These are phyloP conservation scores for Mythimna ferrago DNA, from an alignment of 2,888 invertebrate species.

Conservation along the genomic window DNA sequence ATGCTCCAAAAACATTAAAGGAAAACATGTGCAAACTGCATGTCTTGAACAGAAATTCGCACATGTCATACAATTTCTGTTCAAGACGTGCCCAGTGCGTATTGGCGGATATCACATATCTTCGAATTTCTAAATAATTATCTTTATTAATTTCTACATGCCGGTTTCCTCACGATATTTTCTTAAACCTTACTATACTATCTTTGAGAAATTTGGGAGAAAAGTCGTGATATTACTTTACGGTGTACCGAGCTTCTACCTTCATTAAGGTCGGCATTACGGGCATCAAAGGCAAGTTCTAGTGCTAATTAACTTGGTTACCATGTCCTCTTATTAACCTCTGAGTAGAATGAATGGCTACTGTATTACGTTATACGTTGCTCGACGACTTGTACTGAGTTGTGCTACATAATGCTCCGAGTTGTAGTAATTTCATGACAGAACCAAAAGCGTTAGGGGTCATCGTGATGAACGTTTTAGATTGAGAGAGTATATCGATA, in stretches of 20 bases:
- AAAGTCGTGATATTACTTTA: conserved; percentile 9
- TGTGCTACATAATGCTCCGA: not conserved
- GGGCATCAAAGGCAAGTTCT: conserved; percentile 11
- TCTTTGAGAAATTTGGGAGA: not conserved
- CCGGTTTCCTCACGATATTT: too few relatives aligned
- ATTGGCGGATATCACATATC: too few relatives aligned
- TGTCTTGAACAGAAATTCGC: too few relatives aligned
- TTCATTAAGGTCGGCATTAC: conserved; percentile 21
- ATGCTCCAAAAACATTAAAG: not conserved
- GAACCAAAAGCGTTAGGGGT: too few relatives aligned
- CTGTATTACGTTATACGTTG: not conserved
- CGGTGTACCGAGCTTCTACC: not conserved
- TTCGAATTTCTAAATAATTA: too few relatives aligned
- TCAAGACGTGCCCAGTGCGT: too few relatives aligned
- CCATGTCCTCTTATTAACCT: conserved; percentile 27
- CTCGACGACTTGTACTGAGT: not conserved
- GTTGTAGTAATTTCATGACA: not conserved
- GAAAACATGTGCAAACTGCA: not conserved
- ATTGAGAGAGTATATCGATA: too few relatives aligned
- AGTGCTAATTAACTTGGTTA: conserved; percentile 26
- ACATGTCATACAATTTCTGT: too few relatives aligned
- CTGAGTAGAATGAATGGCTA: conserved; percentile 21
- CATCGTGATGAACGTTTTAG: too few relatives aligned
- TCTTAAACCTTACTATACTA: too few relatives aligned
- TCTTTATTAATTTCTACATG: too few relatives aligned